Percentiles rank a stretch among this genome's conserved stretches.
Conservation (phyloP, 1,140 invertebrate genomes). For the Melanaphis sacchari region DNA sequence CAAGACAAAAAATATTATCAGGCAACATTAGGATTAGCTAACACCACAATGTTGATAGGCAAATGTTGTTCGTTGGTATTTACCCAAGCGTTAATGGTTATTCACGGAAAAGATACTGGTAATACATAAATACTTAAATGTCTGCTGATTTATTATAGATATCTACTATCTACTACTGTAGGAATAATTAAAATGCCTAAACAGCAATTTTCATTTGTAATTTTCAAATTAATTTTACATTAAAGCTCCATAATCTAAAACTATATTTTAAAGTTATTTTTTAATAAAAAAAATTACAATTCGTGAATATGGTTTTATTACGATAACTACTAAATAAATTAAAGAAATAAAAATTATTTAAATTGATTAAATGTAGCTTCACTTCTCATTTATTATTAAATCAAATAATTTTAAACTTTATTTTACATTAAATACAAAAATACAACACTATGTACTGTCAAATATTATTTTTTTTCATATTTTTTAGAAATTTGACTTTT, state of each 20-base stretch:
- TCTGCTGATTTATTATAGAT: not conserved
- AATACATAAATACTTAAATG: not conserved
- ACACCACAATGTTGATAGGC: constrained; percentile 27
- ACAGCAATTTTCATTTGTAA: not conserved
- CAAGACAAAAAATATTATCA: constrained; percentile 74
- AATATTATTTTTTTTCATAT: not conserved
- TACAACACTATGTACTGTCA: too few species aligned
- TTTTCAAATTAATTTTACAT: not conserved
- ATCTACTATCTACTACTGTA: not conserved
- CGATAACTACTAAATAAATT: not conserved
- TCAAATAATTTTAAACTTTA: not conserved
- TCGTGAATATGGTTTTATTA: not conserved
- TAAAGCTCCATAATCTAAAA: not conserved
- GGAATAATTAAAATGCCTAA: not conserved
- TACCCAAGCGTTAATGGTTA: not conserved
- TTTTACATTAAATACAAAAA: too few species aligned
- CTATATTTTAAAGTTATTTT: not conserved
- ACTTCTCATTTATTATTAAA: not conserved
- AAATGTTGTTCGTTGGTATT: constrained; percentile 33
- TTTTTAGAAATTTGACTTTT: not conserved
- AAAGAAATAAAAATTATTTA: not conserved
- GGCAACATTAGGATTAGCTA: constrained; percentile 71
- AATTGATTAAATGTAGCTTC: not conserved
- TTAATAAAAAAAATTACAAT: not conserved
- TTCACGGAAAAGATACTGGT: not conserved